Percentiles rank a stretch among this genome's conserved stretches.
Conservation (phyloP, 1,140 invertebrate species). For the Pteromalus puparum region DNA sequence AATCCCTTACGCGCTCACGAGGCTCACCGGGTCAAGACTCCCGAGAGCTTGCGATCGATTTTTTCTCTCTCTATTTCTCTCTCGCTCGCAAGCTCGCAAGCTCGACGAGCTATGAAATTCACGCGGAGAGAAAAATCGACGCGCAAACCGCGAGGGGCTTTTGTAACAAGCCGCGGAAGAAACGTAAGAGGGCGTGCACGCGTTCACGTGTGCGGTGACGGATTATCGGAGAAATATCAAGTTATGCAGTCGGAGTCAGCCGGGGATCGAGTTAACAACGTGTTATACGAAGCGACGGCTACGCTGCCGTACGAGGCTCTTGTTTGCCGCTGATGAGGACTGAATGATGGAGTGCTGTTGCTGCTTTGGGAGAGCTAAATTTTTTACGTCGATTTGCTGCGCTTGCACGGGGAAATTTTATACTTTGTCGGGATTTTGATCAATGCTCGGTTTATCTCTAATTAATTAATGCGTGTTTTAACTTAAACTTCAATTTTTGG, state of each 20-base stretch:
- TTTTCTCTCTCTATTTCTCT: neutral
- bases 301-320: neutral
- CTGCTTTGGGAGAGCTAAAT: neutral
- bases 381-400: neutral
- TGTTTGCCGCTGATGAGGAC: neutral
- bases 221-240: slow-evolving; percentile 14
- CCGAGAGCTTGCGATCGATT: slow-evolving; percentile 4
- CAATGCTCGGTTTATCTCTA: neutral
- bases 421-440: neutral
- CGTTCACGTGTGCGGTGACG: neutral
- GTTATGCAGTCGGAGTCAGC: neutral
- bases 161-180: slow-evolving; percentile 4
- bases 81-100: neutral
- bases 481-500: neutral
- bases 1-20: neutral
- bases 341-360: neutral
- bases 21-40: neutral
- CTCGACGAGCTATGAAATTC: neutral
- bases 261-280: neutral
- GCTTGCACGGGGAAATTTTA: neutral
- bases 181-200: neutral
- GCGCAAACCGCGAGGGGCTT: neutral
- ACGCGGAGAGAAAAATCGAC: neutral
- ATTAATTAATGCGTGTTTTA: too few relatives aligned
- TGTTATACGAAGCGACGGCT: neutral